phyloP scores from a whole-genome alignment of 2,113 vertebrate species.

The Paramormyrops kingsleyae region DNA sequence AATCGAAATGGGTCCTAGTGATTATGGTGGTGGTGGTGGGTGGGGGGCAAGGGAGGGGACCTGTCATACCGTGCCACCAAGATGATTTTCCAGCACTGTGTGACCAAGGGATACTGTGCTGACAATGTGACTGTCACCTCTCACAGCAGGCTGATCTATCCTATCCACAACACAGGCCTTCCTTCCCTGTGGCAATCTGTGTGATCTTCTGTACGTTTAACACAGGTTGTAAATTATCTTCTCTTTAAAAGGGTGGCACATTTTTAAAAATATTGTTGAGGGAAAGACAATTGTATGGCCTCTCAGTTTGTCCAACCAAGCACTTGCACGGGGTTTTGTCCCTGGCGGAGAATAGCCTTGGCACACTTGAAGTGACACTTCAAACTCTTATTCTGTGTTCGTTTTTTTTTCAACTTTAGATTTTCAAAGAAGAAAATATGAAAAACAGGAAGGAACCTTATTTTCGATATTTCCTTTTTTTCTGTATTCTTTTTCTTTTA shows the following conservation, averaged over 20 bases:
- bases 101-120: not conserved
- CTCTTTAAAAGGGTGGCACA: not conserved
- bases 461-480: constrained; percentile 40
- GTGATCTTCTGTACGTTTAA: not conserved
- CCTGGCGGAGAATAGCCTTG: not conserved
- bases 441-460: constrained; percentile 40
- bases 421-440: constrained; percentile 35
- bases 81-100: not conserved
- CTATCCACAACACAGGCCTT: not conserved
- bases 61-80: not conserved
- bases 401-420: not conserved
- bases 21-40: not conserved
- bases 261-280: not conserved
- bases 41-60: not conserved
- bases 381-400: constrained; percentile 9
- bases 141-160: not conserved
- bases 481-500: constrained; percentile 22
- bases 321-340: not conserved
- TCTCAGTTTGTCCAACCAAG: not conserved
- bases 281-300: not conserved
- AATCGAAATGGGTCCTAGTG: not conserved
- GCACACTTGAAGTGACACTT: not conserved
- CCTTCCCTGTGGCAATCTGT: not conserved
- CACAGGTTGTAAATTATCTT: not conserved
- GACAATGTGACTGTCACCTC: not conserved